Conservation (phyloP, 2,113 vertebrate species). For the Phrynosoma platyrhinos region DNA sequence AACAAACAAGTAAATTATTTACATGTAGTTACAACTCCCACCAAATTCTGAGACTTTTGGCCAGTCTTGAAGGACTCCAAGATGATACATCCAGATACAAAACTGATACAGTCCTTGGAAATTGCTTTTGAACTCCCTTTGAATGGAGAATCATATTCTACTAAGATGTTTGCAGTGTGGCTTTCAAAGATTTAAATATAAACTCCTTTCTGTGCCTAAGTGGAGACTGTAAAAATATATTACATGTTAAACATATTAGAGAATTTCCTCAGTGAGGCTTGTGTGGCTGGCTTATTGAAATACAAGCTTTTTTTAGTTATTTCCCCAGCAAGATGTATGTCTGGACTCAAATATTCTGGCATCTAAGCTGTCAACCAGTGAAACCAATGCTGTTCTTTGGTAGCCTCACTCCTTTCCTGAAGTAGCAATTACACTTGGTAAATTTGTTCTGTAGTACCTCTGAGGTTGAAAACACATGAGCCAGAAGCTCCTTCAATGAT, state of each 20-base stretch:
- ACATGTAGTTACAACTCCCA: no score
- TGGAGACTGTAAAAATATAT: slow-evolving; percentile 68
- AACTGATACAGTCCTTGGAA: slow-evolving; percentile 44
- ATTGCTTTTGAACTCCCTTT: slow-evolving; percentile 54
- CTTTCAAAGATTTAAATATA: slow-evolving; percentile 75
- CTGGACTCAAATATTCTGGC: slow-evolving; percentile 42
- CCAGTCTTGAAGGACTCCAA: slow-evolving; percentile 8
- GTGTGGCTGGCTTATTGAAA: slow-evolving; percentile 67
- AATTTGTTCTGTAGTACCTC: not conserved
- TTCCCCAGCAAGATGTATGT: slow-evolving; percentile 51
- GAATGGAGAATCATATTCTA: slow-evolving; percentile 66
- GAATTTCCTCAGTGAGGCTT: slow-evolving; percentile 69
- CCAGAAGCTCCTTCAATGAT: not conserved
- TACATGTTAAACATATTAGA: slow-evolving; percentile 72
- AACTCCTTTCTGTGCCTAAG: slow-evolving; percentile 67
- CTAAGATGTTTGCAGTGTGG: slow-evolving; percentile 67
- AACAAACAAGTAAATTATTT: no score
- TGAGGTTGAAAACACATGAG: not conserved
- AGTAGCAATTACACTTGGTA: not conserved
- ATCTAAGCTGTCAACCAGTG: slow-evolving; percentile 11
- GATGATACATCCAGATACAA: slow-evolving; percentile 58
- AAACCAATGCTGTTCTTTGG: slow-evolving; percentile 6
- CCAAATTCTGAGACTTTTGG: no score
- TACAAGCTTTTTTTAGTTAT: slow-evolving; percentile 66
- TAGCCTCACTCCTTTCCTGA: not conserved